Evolutionary conservation across 2,797 vertebrate species (phyloP).

Genomic region (Eulemur coronatus): DNA sequence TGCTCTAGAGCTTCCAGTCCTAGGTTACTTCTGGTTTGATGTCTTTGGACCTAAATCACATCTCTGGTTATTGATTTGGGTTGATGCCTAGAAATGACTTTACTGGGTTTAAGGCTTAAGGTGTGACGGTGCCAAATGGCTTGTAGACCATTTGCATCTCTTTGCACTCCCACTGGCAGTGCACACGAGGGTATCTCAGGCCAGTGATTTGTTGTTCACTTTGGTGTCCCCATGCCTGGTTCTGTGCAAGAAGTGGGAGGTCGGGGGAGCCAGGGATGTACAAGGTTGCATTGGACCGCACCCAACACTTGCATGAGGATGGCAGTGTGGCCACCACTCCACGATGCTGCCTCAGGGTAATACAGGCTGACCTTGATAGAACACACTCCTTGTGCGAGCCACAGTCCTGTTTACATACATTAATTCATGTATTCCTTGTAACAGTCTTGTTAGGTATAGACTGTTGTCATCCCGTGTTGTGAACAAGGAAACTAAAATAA

Average conservation of each 20-base stretch:
- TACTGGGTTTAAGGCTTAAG: background rate
- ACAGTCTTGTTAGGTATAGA: background rate
- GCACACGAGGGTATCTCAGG: background rate
- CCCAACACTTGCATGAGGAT: background rate
- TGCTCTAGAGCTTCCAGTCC: background rate
- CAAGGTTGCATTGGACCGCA: background rate
- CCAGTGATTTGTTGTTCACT: no score
- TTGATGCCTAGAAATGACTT: background rate
- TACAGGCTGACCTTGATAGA: background rate
- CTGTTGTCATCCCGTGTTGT: background rate
- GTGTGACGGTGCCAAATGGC: background rate
- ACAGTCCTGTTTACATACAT: no score
- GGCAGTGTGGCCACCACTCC: background rate
- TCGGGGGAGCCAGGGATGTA: no score
- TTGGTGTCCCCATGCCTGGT: background rate
- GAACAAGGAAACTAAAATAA: background rate
- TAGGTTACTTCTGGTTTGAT: background rate
- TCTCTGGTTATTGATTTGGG: background rate
- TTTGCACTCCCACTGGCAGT: rapidly evolving
- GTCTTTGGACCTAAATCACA: background rate
- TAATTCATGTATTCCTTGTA: background rate
- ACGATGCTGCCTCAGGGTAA: background rate
- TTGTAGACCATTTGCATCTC: background rate
- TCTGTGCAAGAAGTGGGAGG: background rate
- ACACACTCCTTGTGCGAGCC: background rate